Base-by-base conservation (phyloP, 2,888 invertebrate genomes). In the Diploptera punctata region DNA sequence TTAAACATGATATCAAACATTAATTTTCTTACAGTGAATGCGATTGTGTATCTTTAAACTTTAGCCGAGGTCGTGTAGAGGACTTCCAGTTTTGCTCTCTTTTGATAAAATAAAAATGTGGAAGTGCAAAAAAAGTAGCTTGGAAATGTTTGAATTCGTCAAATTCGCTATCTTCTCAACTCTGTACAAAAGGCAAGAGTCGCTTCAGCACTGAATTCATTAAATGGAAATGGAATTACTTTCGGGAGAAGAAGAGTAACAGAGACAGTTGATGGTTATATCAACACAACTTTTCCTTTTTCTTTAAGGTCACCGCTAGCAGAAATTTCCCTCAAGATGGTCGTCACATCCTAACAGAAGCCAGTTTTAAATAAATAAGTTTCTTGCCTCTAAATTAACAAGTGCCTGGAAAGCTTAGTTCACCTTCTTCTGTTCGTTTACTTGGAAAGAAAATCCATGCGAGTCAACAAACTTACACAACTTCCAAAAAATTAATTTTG, bases 161-260 rank as follows among this genome's bases (percentile, higher is more conserved):
- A 52, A 21, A 52, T 13, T 2, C 13, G 19, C n/a, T 21, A 13
- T 2, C 24, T 2, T 3, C 24, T 52, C 52, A 21, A 5, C 52
- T 52, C 24, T 1, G 9, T 21, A 52, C 24, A 52, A 21, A 52
- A 3, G 52, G 52, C 52, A 52, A 21, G 10, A 21, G 60, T 16
- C 65, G 18, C 24, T 43, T 65, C 43, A 43, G 65, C 21, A 44
- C 38, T 21, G 49, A 71, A 65, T 67, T 71, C 71, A 67, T 71
- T 71, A 71, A 65, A 71, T 71, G 49, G 67, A 71, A 71, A 65
- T 71, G 49, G 38, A 67, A 71, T 71, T 62, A 67, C 71, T 61
- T 65, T 71, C 52, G 24, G 3, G 9, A 47, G 18, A 47, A 47
- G 47, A 1, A 52, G 18, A 52, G 18, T 52, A 52, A 5, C 3